Evolutionary conservation across 2,113 vertebrate species (phyloP).

Genomic region (Silurus asotus): DNA sequence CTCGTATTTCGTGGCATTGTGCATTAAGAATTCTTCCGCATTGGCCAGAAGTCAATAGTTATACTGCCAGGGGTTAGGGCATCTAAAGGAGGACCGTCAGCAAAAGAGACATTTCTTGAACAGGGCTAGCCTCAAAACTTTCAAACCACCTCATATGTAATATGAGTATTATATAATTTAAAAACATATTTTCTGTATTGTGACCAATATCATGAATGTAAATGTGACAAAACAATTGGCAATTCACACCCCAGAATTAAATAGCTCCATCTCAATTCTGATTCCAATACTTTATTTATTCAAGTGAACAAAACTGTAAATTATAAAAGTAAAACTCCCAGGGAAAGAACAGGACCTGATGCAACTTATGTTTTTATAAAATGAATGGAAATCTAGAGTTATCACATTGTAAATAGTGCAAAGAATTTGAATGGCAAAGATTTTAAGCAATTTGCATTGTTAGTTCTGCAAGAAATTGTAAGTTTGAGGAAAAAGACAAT

Average conservation of each 20-base stretch:
- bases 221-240: not conserved
- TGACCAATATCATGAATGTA: too few species aligned
- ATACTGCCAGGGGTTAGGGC: too few species aligned
- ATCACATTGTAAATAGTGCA: not conserved
- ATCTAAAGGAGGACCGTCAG: too few species aligned
- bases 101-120: too few species aligned
- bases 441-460: not conserved
- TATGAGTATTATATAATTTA: not conserved
- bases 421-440: too few species aligned
- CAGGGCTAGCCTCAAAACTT: too few species aligned
- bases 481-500: not conserved
- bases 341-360: not conserved
- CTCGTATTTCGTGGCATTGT: too few species aligned
- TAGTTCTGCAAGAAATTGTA: not conserved
- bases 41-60: too few species aligned
- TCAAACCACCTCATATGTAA: not conserved
- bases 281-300: conserved; percentile 9
- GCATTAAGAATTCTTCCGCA: too few species aligned
- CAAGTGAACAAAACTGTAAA: not conserved
- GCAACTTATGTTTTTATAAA: not conserved
- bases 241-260: not conserved
- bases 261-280: not conserved
- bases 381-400: not conserved
- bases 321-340: not conserved
- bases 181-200: not conserved